Conservation (phyloP, 2,888 invertebrate species). For the Patella pellucida region DNA sequence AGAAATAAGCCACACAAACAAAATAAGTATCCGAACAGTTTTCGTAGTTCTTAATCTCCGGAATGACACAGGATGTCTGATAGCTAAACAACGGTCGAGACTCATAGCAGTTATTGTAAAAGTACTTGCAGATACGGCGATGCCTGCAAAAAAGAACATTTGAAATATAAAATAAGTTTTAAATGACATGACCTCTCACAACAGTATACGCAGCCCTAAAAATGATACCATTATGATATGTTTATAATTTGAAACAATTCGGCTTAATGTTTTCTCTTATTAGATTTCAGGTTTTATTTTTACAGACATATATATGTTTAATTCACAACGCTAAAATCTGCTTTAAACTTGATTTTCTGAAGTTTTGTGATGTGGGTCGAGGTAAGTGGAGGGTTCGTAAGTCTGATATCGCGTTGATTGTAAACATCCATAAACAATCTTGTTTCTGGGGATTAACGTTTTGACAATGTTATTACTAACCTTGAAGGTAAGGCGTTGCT, state of each 20-base stretch:
- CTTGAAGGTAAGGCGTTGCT: constrained; percentile 58
- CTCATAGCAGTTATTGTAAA: constrained; percentile 87
- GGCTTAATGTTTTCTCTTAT: too few relatives aligned
- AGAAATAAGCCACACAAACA: constrained; percentile 78
- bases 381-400: too few relatives aligned
- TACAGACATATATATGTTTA: too few relatives aligned
- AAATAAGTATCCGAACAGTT: constrained; percentile 78
- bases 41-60: constrained; percentile 80
- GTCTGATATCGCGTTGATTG: too few relatives aligned
- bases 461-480: constrained; percentile 30
- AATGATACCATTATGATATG: constrained; percentile 9
- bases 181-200: neutral
- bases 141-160: constrained; percentile 40
- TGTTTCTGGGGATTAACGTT: too few relatives aligned
- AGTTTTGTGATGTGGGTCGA: too few relatives aligned
- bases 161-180: neutral
- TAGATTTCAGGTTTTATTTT: too few relatives aligned
- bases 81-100: constrained; percentile 79
- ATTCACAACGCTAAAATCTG: too few relatives aligned
- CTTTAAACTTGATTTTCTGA: too few relatives aligned
- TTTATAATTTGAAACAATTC: neutral
- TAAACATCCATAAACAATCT: too few relatives aligned
- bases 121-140: constrained; percentile 82
- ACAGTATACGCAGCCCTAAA: too few relatives aligned
- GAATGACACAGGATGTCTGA: constrained; percentile 82